Conservation (phyloP, 2,113 vertebrate species). For the Sapajus apella region DNA sequence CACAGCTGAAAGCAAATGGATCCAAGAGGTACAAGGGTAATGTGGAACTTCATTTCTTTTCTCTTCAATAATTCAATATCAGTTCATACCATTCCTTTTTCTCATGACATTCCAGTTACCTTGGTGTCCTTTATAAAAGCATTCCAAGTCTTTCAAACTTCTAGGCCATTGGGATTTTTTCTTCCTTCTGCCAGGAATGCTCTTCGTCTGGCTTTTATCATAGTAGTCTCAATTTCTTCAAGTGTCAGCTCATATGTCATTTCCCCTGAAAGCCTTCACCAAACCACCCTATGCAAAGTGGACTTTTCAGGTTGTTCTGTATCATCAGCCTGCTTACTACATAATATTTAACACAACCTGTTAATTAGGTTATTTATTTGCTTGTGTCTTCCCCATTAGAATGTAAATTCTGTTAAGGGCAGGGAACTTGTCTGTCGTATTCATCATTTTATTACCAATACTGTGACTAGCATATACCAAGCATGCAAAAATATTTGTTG, state of each 20-base stretch:
- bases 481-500: neutral
- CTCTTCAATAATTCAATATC: neutral
- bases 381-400: neutral
- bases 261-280: neutral
- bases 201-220: neutral
- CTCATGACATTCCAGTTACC: neutral
- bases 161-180: neutral
- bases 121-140: neutral
- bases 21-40: neutral
- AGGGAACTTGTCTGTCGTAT: neutral
- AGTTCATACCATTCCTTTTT: neutral
- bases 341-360: neutral
- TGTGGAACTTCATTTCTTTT: neutral
- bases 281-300: neutral
- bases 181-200: neutral
- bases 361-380: neutral
- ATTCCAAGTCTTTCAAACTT: neutral
- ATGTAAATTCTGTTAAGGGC: neutral
- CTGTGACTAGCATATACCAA: neutral
- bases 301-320: neutral
- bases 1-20: neutral
- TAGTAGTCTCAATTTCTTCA: neutral
- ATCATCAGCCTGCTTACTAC: neutral
- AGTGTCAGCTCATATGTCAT: neutral
- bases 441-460: neutral